Base-by-base conservation (phyloP, 2,888 invertebrate genomes). In the Gortyna flavago region DNA sequence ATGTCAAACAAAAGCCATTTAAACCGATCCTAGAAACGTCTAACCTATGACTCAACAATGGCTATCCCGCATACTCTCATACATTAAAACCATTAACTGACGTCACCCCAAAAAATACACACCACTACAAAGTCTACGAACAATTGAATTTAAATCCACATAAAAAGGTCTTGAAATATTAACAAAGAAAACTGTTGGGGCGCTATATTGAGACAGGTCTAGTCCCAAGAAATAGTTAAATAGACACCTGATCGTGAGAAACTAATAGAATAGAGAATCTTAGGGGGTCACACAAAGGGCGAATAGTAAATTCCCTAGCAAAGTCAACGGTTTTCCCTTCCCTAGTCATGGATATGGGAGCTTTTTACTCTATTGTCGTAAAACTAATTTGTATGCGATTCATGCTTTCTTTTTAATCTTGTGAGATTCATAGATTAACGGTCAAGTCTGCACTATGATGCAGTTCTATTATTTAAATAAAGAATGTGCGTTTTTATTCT, bases 161-260 rank as follows among this genome's bases (percentile, higher is more conserved):
- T 88, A 88, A 84, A 92, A 92, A 89, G 88, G 88, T 86, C 85
- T 88, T 87, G 88, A 91, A 89, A 89, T 76, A 81, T 86, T 80
- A 88, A 91, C 90, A 92, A 93, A 89, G 88, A 89, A 89, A 91
- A 94, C 94, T 93, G 94, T 95, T 95, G 92, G 87, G 89, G 86
- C 85, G 90, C 93, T 91, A 91, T 93, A 90, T 93, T 93, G 88
- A 91, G 90, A 92, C 92, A 93, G 92, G 92, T 92, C 91, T 83
- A 91, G 92, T 92, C 91, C 82, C 89, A 86, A 88, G 86, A 87
- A 77, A 90, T 92, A 90, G 87, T 92, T 88, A 85, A 90, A 83
- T 91, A 92, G 92, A 91, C 95, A 95, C 95, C 95, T 95, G 95
- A 95, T 90, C 93, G 94, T 95, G 95, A 90, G 95, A 94, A 88